Evolutionary conservation across 2,113 vertebrate species (phyloP).

Genomic region (Ursus arctos): DNA sequence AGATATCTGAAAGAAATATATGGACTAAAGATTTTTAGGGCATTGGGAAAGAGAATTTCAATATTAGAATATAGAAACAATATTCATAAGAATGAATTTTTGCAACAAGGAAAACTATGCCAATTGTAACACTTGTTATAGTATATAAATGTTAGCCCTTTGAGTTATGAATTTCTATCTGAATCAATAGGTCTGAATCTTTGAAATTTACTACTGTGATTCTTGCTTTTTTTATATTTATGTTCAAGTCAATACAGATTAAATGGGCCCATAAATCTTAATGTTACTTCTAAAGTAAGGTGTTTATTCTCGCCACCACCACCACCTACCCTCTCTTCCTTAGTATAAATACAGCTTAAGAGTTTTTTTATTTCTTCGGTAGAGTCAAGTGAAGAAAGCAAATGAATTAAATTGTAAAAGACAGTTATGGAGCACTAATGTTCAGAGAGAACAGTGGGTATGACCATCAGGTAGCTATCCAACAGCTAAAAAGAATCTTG

Average conservation of each 20-base stretch:
- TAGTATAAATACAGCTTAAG: neutral
- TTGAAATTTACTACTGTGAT: conserved; percentile 44
- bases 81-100: neutral
- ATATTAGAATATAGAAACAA: neutral
- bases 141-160: neutral
- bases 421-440: conserved; percentile 36
- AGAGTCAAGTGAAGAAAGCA: neutral
- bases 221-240: neutral
- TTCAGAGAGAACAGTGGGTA: conserved; percentile 52
- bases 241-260: neutral
- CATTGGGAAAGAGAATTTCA: neutral
- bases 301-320: neutral
- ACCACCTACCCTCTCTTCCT: neutral
- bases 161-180: neutral
- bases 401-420: conserved; percentile 30
- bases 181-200: conserved; percentile 23
- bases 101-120: neutral
- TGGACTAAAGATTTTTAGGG: neutral
- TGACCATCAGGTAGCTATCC: neutral
- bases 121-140: neutral
- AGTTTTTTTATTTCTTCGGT: neutral
- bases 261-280: neutral
- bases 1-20: neutral
- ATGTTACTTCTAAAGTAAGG: neutral
- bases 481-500: conserved; percentile 34